A percentile compares a stretch with the other conserved stretches of the same genome.
Evolutionary conservation across 1,140 invertebrate species (phyloP).

Genomic region (Ridgeia piscesae): DNA sequence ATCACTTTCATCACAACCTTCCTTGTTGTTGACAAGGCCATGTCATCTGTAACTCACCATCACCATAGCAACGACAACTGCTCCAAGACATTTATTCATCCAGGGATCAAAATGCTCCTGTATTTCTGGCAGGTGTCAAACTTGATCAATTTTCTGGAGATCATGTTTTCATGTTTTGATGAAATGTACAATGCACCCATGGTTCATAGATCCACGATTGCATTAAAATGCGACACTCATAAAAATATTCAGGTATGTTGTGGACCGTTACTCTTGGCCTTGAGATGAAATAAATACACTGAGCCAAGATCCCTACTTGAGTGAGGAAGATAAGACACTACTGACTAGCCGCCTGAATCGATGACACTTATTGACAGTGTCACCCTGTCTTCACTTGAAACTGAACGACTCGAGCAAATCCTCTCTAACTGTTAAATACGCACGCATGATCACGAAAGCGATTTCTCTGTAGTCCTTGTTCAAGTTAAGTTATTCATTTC

Average conservation of each 20-base stretch:
- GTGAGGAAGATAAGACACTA: background rate
- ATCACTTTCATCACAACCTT: constrained; percentile 5
- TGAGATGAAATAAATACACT: background rate
- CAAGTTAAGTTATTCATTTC: background rate
- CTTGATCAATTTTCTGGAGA: background rate
- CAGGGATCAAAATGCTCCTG: background rate
- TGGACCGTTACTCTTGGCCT: background rate
- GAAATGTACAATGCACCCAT: background rate
- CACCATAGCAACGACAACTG: background rate
- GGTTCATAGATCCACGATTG: background rate
- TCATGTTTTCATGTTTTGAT: background rate
- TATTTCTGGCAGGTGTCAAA: background rate
- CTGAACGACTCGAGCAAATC: too few species aligned
- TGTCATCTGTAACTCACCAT: background rate
- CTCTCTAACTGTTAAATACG: too few species aligned
- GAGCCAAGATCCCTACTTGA: background rate
- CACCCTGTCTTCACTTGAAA: background rate
- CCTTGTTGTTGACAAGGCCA: background rate
- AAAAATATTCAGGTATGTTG: background rate
- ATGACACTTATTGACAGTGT: background rate
- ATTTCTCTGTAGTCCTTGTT: background rate
- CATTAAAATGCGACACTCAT: background rate
- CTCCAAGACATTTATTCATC: background rate
- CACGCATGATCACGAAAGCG: too few species aligned
- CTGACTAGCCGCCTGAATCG: background rate